These are phyloP conservation scores for Orcinus orca DNA, from an alignment of 2,113 vertebrate genomes.

Conservation along the genomic window DNA sequence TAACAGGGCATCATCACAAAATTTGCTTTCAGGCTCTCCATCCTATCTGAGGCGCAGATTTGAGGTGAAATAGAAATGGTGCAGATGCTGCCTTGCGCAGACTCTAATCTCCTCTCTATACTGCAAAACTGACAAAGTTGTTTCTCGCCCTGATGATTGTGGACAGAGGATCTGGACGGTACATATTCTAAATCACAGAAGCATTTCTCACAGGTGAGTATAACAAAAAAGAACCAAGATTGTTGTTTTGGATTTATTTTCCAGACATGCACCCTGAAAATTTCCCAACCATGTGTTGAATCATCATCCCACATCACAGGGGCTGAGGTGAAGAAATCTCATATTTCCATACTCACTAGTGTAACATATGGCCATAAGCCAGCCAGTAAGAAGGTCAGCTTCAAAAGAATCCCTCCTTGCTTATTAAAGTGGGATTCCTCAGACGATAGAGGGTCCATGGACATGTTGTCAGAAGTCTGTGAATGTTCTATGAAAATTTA, in stretches of 20 bases:
- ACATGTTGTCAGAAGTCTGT: neutral
- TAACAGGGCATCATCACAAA: neutral
- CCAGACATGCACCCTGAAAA: neutral
- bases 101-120: neutral
- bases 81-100: neutral
- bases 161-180: neutral
- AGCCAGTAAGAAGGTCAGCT: neutral
- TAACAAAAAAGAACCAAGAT: neutral
- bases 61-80: neutral
- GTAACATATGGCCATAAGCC: neutral
- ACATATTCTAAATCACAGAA: slow-evolving; percentile 4
- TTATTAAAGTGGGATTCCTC: neutral
- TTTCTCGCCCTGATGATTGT: neutral
- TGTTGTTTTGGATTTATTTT: neutral
- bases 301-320: neutral
- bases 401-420: neutral
- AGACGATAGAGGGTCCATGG: neutral
- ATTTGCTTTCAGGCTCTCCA: neutral
- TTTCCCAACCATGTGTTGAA: neutral
- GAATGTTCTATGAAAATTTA: neutral
- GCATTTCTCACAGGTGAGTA: neutral
- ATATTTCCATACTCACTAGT: neutral
- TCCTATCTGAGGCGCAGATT: neutral
- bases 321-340: neutral
- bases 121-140: neutral